These are phyloP conservation scores for Drosophila falleni DNA, from an alignment of 2,888 invertebrate genomes.

Conservation along the genomic window DNA sequence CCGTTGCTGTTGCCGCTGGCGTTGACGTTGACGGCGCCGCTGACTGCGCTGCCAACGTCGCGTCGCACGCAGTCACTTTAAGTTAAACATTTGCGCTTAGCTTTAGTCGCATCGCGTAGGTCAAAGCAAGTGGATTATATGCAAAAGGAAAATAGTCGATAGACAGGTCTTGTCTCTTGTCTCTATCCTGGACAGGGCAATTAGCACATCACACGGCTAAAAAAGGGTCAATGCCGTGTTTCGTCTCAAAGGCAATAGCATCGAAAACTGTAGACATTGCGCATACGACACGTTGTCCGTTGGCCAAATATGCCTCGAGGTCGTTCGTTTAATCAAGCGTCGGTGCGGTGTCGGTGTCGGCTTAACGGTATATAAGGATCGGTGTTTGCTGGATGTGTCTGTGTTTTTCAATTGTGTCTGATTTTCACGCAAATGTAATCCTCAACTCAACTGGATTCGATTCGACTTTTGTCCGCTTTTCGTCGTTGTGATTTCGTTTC, in stretches of 20 bases:
- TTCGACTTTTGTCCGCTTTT: conserved; percentile 25
- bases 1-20: too few species aligned
- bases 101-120: conserved; percentile 76
- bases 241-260: not conserved
- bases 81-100: conserved; percentile 60
- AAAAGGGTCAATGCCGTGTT: conserved; percentile 54
- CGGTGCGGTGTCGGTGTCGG: too few species aligned
- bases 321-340: conserved; percentile 61
- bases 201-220: conserved; percentile 49
- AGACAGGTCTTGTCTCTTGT: conserved; percentile 38
- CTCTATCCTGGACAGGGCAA: conserved; percentile 69
- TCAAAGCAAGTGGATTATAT: conserved; percentile 81
- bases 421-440: conserved; percentile 77
- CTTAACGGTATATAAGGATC: conserved; percentile 31
- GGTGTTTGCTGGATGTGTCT: conserved; percentile 38
- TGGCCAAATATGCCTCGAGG: conserved; percentile 11
- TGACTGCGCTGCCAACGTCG: conserved; percentile 15
- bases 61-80: conserved; percentile 51
- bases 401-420: conserved; percentile 70
- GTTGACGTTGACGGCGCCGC: conserved; percentile 15
- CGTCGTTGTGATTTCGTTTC: conserved; percentile 52
- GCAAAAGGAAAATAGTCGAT: conserved; percentile 30
- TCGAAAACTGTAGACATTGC: conserved; percentile 32
- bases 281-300: conserved; percentile 66
- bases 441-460: conserved; percentile 51